A percentile compares a stretch with the other conserved stretches of the same genome.
These are phyloP conservation scores for Stomatorhinus walkeri DNA, from an alignment of 2,797 vertebrate genomes.

Conservation along the genomic window DNA sequence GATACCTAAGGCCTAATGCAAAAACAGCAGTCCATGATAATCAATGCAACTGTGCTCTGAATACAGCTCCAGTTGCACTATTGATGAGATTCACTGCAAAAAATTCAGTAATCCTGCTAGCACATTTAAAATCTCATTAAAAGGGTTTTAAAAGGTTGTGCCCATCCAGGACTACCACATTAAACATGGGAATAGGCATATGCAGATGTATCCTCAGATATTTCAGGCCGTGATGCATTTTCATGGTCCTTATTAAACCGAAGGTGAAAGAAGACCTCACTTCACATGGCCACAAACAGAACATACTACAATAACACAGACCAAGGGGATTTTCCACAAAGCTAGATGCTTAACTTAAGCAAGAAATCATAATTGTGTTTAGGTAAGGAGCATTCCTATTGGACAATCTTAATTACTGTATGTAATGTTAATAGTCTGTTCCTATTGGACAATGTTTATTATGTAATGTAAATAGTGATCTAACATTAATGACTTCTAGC, in stretches of 20 bases:
- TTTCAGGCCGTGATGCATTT: not conserved
- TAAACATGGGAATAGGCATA: not conserved
- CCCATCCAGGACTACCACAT: not conserved
- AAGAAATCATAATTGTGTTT: not conserved
- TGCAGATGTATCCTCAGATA: not conserved
- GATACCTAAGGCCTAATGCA: not conserved
- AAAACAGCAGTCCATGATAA: not conserved
- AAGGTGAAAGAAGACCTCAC: not conserved
- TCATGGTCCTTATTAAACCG: not conserved
- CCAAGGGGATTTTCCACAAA: not conserved
- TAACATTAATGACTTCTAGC: not conserved
- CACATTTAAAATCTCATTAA: slow-evolving; percentile 3
- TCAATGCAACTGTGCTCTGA: not conserved
- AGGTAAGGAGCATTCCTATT: not conserved
- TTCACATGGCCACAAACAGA: not conserved
- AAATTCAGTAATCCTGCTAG: not conserved
- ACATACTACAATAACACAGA: not conserved
- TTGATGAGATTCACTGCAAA: not conserved
- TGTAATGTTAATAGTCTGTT: too few species aligned
- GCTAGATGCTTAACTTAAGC: not conserved
- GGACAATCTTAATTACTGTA: not conserved
- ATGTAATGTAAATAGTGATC: too few species aligned
- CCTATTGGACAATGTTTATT: too few species aligned
- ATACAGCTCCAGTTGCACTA: not conserved
- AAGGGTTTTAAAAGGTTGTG: not conserved